Percentiles rank a stretch among this genome's conserved stretches.
These are phyloP conservation scores for Pantherophis guttatus DNA, from an alignment of 2,113 vertebrate species.

Conservation along the genomic window DNA sequence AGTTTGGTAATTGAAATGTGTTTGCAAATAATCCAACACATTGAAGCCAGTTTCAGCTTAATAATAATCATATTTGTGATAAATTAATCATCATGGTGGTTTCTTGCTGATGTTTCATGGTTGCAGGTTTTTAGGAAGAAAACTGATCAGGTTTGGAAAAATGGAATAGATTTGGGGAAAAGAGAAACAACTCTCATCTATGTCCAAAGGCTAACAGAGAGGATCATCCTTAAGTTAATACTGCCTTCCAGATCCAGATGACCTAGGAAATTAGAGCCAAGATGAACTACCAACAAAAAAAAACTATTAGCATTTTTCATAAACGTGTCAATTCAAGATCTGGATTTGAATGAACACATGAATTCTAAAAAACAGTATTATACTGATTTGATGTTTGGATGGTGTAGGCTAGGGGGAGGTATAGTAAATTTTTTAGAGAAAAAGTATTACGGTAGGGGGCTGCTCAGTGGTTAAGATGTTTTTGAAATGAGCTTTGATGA, in stretches of 20 bases:
- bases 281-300: not conserved
- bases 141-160: not conserved
- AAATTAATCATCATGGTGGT: not conserved
- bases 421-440: not conserved
- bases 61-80: not conserved
- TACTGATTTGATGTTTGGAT: not conserved
- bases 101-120: not conserved
- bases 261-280: not conserved
- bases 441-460: not conserved
- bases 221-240: not conserved
- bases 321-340: not conserved
- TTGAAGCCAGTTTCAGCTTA: not conserved
- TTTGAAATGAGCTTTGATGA: not conserved
- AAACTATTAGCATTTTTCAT: not conserved
- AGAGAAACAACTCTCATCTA: not conserved
- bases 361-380: not conserved
- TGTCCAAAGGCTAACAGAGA: not conserved
- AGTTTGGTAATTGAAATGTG: not conserved
- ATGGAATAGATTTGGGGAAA: not conserved
- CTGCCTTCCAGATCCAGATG: not conserved
- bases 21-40: not conserved
- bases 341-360: not conserved
- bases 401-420: not conserved
- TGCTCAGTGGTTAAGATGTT: not conserved
- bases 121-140: not conserved